Percentiles rank a stretch among this genome's conserved stretches.
Conservation (phyloP, 1,140 invertebrate genomes). For the Panulirus ornatus region DNA sequence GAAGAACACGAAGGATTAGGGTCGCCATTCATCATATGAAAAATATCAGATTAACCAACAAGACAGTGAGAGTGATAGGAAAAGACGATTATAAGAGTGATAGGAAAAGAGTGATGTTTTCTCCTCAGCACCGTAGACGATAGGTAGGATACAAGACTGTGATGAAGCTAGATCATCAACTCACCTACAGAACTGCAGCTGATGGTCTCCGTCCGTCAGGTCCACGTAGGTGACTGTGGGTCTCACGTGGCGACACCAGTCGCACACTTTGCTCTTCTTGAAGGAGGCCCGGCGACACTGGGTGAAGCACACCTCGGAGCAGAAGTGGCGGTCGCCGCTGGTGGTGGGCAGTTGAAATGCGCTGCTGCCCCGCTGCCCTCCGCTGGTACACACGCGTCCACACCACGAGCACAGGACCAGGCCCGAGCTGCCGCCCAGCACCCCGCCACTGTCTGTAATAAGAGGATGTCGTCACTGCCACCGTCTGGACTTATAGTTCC, state of each 20-base stretch:
- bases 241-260: constrained; percentile 93
- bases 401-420: constrained; percentile 81
- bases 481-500: background rate
- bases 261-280: constrained; percentile 92
- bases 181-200: constrained; percentile 82
- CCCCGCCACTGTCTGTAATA: constrained; percentile 34
- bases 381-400: constrained; percentile 74
- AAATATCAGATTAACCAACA: no score
- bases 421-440: constrained; percentile 36
- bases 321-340: constrained; percentile 80
- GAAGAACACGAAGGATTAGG: no score
- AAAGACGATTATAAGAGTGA: no score
- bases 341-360: constrained; percentile 71
- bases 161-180: no score
- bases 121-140: no score
- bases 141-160: no score
- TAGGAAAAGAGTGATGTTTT: no score
- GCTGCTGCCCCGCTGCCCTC: constrained; percentile 39
- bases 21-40: no score
- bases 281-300: constrained; percentile 92
- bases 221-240: constrained; percentile 95
- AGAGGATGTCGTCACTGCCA: background rate
- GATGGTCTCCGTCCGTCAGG: constrained; percentile 83
- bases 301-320: constrained; percentile 92
- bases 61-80: no score